Evolutionary conservation across 2,888 invertebrate genomes (phyloP).

Genomic region (Drosophila koepferae): DNA sequence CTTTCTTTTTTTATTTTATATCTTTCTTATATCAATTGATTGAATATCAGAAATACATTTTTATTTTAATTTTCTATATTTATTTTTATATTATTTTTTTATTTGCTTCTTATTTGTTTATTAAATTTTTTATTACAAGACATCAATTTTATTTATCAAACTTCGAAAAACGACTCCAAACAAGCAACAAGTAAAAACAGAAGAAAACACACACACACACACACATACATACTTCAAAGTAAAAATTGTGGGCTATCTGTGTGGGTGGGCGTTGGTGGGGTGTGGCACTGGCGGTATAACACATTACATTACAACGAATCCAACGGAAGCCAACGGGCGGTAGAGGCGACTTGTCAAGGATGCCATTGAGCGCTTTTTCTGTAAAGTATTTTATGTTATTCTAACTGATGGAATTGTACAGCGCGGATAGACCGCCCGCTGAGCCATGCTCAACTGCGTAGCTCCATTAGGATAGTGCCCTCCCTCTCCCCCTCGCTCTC

Average conservation of each 20-base stretch:
- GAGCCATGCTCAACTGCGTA: slow-evolving; percentile 9
- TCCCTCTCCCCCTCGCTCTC: neutral
- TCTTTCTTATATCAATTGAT: no score
- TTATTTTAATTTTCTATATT: no score
- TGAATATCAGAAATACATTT: no score
- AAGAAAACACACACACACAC: neutral
- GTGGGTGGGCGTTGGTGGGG: neutral
- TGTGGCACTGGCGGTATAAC: slow-evolving; percentile 1
- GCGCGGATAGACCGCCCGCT: slow-evolving; percentile 21
- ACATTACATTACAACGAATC: slow-evolving; percentile 41
- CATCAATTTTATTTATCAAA: slow-evolving; percentile 9
- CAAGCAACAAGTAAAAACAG: slow-evolving; percentile 61
- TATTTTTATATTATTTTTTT: no score
- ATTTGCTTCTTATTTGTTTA: no score
- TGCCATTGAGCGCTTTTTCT: slow-evolving; percentile 49
- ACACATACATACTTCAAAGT: slow-evolving; percentile 30
- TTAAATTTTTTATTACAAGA: neutral
- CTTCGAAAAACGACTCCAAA: slow-evolving; percentile 17
- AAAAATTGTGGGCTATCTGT: slow-evolving; percentile 2
- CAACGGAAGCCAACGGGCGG: slow-evolving; percentile 26
- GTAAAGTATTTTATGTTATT: slow-evolving; percentile 58
- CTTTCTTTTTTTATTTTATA: no score
- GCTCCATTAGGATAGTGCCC: slow-evolving; percentile 17
- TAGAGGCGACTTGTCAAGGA: slow-evolving; percentile 52
- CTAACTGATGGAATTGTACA: slow-evolving; percentile 53